Base-by-base conservation (phyloP, 2,888 invertebrate species). In the Anarsia innoxiella region DNA sequence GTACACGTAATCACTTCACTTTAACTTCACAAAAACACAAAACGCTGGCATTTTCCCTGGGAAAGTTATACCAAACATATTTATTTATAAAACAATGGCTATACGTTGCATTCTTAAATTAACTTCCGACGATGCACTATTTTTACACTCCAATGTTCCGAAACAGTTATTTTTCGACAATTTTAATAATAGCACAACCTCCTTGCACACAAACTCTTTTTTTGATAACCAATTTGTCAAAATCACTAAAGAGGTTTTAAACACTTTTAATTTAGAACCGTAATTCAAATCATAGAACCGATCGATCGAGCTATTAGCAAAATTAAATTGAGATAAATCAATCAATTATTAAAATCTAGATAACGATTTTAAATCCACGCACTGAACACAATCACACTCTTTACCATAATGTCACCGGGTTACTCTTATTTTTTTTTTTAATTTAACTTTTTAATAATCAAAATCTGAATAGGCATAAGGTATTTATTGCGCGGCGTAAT, bases 121-220 rank as follows among this genome's bases (percentile, higher is more conserved):
- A 70, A 60, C 56, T 53, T 59, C 9, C 16, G 12, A 28, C 64
- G 64, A 62, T 71, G 66, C 73, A 76, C 71, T 70, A 69, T 62
- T 63, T 62, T 62, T 64, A 68, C 26, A 25, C 11, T 25, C 8
- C 42, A 49, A 39, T 46, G 48, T 43, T 42, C 42, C 34, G 40
- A 45, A 46, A 53, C 53, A 49, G 58, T 61, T 59, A 59, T 61
- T 64, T 65, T 63, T 59, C 53, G 56, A 55, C 51, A 45, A 48
- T 45, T 53, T 71, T 72, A 66, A 65, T 65, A 61, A 60, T 59
- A 62, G 53, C 46, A 51, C 12, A 23, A 25, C 25, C n/a, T 25
- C 19, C 27, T 15, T 35, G 26, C 8, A 29, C 29, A 29, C 15
- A 14, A n/a, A n/a, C n/a, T n/a, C n/a, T n/a, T n/a, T n/a, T n/a